Conservation (phyloP, 2,797 vertebrate species). For the Galagoides demidoff region DNA sequence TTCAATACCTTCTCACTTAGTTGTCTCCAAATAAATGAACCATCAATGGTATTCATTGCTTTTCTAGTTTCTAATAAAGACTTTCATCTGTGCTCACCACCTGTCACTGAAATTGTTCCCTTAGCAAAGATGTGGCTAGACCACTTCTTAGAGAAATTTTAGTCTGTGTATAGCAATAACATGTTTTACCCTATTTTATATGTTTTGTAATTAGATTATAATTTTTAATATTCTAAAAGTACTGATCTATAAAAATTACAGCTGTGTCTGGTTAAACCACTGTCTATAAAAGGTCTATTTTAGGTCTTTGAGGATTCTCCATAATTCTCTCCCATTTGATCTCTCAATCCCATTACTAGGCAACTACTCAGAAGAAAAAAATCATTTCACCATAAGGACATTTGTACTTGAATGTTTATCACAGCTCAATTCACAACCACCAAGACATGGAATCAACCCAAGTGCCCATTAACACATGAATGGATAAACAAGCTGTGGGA, state of each 20-base stretch:
- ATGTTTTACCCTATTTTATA: background rate
- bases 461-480: no score
- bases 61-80: conserved; percentile 55
- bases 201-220: background rate
- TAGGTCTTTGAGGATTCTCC: no score
- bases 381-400: no score
- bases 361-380: no score
- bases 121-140: background rate
- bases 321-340: no score
- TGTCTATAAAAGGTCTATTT: background rate
- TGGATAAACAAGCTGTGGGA: no score
- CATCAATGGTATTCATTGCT: conserved; percentile 5
- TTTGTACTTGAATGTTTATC: no score
- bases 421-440: no score
- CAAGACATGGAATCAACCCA: no score
- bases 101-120: background rate
- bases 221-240: conserved; percentile 1
- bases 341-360: no score
- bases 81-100: background rate
- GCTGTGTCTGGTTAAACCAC: background rate
- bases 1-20: background rate
- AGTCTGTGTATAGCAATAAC: background rate
- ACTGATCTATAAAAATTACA: background rate
- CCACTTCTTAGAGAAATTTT: background rate
- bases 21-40: conserved; percentile 32